phyloP scores from a whole-genome alignment of 2,888 invertebrate genomes.

The Brachyptera putata region DNA sequence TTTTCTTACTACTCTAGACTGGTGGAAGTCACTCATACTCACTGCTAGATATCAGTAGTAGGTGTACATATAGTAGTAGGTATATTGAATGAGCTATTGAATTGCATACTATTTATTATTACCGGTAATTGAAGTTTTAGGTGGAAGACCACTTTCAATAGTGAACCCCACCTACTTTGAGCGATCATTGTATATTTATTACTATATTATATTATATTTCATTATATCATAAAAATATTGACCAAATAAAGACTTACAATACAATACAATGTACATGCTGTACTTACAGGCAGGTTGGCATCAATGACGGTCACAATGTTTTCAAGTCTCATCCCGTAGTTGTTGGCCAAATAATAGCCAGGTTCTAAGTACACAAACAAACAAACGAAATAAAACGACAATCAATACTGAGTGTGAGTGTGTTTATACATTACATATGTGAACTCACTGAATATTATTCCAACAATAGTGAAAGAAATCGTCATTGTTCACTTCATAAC shows the following conservation, averaged over 20 bases:
- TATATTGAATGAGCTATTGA: too few relatives aligned
- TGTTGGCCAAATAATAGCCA: constrained; percentile 52
- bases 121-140: too few relatives aligned
- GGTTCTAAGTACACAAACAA: constrained; percentile 44
- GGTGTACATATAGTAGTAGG: background rate
- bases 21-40: too few relatives aligned
- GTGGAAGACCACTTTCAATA: too few relatives aligned
- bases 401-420: background rate
- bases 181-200: too few relatives aligned
- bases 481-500: background rate
- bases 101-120: too few relatives aligned
- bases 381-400: background rate
- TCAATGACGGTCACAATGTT: constrained; percentile 42
- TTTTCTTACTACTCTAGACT: too few relatives aligned
- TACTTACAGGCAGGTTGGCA: background rate
- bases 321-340: constrained; percentile 54
- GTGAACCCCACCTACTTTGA: too few relatives aligned
- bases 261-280: too few relatives aligned
- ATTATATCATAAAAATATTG: too few relatives aligned
- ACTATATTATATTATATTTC: too few relatives aligned
- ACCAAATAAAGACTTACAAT: too few relatives aligned
- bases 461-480: background rate
- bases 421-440: background rate
- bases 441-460: background rate
- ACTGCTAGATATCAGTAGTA: constrained; percentile 35